Base-by-base conservation (phyloP, 1,140 invertebrate species). In the Drosophila tristis region DNA sequence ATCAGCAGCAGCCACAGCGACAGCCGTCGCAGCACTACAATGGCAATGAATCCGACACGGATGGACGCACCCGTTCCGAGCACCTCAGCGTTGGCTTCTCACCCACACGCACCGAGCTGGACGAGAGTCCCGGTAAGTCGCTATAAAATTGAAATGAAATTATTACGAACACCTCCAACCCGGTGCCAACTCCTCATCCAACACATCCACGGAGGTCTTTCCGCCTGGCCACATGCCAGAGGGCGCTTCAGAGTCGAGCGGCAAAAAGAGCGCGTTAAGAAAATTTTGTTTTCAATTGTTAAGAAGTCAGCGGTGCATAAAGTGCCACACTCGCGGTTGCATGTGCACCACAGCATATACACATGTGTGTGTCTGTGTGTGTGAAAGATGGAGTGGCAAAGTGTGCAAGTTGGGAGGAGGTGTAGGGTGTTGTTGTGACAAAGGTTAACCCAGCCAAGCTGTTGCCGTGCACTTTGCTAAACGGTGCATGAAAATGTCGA, bases 71-170 rank as follows among this genome's bases (percentile, higher is more conserved):
- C 60, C 89, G 91, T 57, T 91, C 91, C 47, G 91, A 92, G 72
- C 82, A 90, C 63, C 77, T 91, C 6, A 87, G 82, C 68, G 86
- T 90, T 15, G 80, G 90, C n/a, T 92, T 91, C 65, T 92, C 91
- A 50, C 91, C 91, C 16, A 91, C 90, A 65, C 90, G 91, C 54
- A 92, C 84, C 45, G 91, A 92, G 51, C 74, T 91, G 68, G 89
- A 91, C 65, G 91, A 92, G 67, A 92, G 91, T 91, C 91, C 91
- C 42, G 91, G 91, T 92, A 87, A 92, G 91, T 74, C 25, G 5
- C 29, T 0, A 44, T 62, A 48, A 74, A 68, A 49, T 63, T 62
- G 51, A 74, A 68, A 49, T 63, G 54, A 62, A 63, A 74, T 73
- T 78, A 68, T 67, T 73, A 70, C 60, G 50, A 75, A 75, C 62